Conservation (phyloP, 2,888 invertebrate species). For the Podabrus alpinus region DNA sequence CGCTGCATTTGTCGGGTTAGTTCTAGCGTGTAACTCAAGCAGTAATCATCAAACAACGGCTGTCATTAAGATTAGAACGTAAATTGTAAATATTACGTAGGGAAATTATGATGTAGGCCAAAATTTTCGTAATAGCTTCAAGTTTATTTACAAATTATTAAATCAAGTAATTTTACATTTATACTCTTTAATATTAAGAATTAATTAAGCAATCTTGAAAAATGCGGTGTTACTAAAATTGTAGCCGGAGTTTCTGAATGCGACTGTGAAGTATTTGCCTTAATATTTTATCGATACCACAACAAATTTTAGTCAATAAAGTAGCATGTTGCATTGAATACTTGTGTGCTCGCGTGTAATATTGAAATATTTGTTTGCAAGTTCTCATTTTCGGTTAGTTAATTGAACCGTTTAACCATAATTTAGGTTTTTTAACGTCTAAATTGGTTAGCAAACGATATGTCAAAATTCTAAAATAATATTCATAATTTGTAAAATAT, state of each 20-base stretch:
- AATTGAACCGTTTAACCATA: not conserved
- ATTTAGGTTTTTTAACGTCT: not conserved
- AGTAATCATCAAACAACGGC: too few relatives aligned
- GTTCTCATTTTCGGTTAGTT: not conserved
- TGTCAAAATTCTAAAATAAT: not conserved
- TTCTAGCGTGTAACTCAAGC: too few relatives aligned
- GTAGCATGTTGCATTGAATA: not conserved
- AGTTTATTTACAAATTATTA: too few relatives aligned
- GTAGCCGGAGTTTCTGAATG: not conserved
- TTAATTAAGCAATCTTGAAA: not conserved
- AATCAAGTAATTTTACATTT: not conserved
- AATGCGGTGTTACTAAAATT: not conserved
- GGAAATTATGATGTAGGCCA: not conserved
- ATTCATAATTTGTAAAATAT: not conserved
- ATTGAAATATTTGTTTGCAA: not conserved
- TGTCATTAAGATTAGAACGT: too few relatives aligned
- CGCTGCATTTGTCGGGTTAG: too few relatives aligned
- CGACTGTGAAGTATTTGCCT: not conserved
- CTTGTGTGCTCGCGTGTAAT: not conserved
- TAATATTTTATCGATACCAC: not conserved
- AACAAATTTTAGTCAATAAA: not conserved
- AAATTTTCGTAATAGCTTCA: too few relatives aligned
- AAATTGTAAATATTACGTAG: too few relatives aligned
- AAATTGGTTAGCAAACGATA: not conserved
- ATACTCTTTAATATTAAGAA: not conserved